Conservation (phyloP, 1,140 invertebrate genomes). For the Brachionus koreanus region DNA sequence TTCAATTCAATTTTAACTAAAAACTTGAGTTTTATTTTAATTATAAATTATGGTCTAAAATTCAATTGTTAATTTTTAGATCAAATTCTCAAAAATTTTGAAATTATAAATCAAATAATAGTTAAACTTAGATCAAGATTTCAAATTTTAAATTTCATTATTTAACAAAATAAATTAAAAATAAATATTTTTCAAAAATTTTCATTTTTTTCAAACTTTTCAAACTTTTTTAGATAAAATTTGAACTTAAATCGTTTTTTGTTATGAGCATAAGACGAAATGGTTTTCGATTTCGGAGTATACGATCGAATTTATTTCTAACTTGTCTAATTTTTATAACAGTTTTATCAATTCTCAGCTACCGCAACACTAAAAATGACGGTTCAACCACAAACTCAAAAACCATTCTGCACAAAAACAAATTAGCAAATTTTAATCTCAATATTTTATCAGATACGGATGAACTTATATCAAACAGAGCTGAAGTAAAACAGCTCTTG, state of each 20-base stretch:
- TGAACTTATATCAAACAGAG: not conserved
- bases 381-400: not conserved
- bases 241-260: not conserved
- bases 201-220: not conserved
- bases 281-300: not conserved
- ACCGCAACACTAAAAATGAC: not conserved
- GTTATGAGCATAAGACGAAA: not conserved
- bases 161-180: too few species aligned
- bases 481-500: not conserved
- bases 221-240: not conserved
- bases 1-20: too few species aligned
- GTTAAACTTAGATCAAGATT: too few species aligned
- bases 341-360: not conserved
- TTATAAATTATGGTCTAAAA: too few species aligned
- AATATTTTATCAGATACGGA: not conserved
- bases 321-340: not conserved
- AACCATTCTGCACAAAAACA: not conserved
- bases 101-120: too few species aligned
- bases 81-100: too few species aligned
- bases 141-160: too few species aligned
- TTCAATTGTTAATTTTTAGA: too few species aligned
- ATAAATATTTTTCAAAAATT: not conserved
- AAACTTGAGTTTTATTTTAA: too few species aligned
- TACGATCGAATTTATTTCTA: not conserved
- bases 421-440: not conserved